These are phyloP conservation scores for Spodoptera litura DNA, from an alignment of 1,140 invertebrate genomes.

Conservation along the genomic window DNA sequence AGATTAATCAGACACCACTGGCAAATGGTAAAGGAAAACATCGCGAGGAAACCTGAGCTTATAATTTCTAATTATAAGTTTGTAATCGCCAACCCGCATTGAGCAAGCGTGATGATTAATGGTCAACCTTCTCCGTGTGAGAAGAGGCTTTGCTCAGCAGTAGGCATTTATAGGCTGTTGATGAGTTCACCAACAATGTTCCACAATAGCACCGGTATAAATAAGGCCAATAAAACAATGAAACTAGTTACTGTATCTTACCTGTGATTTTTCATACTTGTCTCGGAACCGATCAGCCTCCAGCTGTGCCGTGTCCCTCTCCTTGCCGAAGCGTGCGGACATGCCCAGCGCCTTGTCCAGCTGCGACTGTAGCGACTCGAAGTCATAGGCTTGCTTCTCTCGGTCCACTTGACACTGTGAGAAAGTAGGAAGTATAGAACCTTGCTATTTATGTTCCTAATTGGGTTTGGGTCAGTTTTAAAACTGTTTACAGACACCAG, in stretches of 20 bases:
- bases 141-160: too few relatives aligned
- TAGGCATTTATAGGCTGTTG: too few relatives aligned
- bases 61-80: too few relatives aligned
- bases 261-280: conserved; percentile 96
- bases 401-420: conserved; percentile 94
- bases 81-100: too few relatives aligned
- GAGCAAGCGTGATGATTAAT: too few relatives aligned
- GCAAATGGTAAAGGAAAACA: too few relatives aligned
- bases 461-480: too few relatives aligned
- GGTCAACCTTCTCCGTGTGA: too few relatives aligned
- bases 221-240: not conserved
- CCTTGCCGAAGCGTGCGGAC: conserved; percentile 94
- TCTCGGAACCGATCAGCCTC: conserved; percentile 95
- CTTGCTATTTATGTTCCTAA: too few relatives aligned
- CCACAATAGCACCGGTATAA: not conserved
- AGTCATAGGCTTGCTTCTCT: conserved; percentile 95
- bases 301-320: conserved; percentile 93
- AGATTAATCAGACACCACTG: too few relatives aligned
- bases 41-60: too few relatives aligned
- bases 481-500: too few relatives aligned
- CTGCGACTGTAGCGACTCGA: conserved; percentile 95
- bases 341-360: conserved; percentile 95
- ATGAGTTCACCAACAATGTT: not conserved
- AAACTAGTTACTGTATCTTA: conserved; percentile 71
- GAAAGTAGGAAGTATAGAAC: not conserved